Evolutionary conservation across 2,888 invertebrate genomes (phyloP), one percentile per base, ranked within the genome.

Genomic region (Phania funesta): DNA sequence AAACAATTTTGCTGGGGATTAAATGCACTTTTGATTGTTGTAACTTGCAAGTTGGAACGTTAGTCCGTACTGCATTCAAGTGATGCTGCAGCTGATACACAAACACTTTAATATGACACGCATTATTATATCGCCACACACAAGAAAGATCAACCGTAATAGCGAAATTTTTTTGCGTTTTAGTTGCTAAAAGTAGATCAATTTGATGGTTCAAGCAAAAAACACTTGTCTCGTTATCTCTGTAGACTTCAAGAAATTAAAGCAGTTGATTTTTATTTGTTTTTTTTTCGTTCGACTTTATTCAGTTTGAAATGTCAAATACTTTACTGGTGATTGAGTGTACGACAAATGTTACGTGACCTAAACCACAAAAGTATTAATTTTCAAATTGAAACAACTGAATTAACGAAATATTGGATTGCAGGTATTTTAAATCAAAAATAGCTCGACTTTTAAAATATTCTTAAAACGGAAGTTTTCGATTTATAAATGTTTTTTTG

Each of bases 201-300:
- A 62, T 73, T 35, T 44, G 20, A 54, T 64, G 35, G 11, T 44
- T 46, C 20, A 2, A 54, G 46, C 11, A 54, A 44, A 8, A 62
- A 50, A 50, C 56, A 62, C 62, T 73, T 62, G 75, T 58, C 41
- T 50, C 8, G 29, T 67, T 67, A 32, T 67, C 67, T 67, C 50
- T 56, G 4, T 67, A 22, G 20, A 29, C 29, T 48, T 67, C 58
- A 20, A 38, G 22, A 44, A 41, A 52, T 50, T 24, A 56, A 56
- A 22, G 32, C 38, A 46, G 54, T 56, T 56, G 62, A 6, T 64
- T 46, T 52, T 35, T 65, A 26, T 64, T 64, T 35, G 20, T 54
- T 24, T 52, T 35, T 32, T 58, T 70, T 62, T 56, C n/a, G n/a
- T n/a, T 50, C 16, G 11, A 44, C n/a, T 56, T 41, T 60, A 38